These are phyloP conservation scores for Vireo altiloquus DNA, from an alignment of 2,113 vertebrate genomes.

Conservation along the genomic window DNA sequence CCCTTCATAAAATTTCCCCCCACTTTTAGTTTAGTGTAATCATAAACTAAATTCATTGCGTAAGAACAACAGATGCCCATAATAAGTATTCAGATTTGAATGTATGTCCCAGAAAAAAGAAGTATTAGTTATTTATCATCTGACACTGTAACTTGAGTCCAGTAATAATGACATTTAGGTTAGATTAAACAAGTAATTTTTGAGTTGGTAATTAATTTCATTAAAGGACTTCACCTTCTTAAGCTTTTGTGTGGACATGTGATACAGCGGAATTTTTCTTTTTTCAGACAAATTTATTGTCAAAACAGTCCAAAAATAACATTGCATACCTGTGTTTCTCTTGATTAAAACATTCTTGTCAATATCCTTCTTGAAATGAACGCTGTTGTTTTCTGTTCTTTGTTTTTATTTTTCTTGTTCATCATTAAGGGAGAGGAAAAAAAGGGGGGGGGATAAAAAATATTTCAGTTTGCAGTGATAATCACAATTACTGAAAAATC, in stretches of 20 bases:
- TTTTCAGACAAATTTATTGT: background rate
- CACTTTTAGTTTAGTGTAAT: background rate
- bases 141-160: background rate
- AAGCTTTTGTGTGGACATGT: background rate
- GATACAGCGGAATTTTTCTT: background rate
- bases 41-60: background rate
- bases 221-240: background rate
- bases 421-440: background rate
- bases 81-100: background rate
- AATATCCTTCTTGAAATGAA: background rate
- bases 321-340: background rate
- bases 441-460: accelerated
- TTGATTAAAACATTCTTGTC: background rate
- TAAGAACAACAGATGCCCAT: background rate
- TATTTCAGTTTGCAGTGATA: background rate
- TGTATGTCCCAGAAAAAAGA: background rate
- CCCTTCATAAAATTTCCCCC: background rate
- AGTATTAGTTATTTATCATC: background rate
- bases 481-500: background rate
- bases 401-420: background rate
- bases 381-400: background rate
- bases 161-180: background rate
- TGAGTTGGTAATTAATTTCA: background rate
- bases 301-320: background rate
- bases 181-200: background rate